These are phyloP conservation scores for Tetropium fuscum DNA, from an alignment of 2,888 invertebrate genomes.

Conservation along the genomic window DNA sequence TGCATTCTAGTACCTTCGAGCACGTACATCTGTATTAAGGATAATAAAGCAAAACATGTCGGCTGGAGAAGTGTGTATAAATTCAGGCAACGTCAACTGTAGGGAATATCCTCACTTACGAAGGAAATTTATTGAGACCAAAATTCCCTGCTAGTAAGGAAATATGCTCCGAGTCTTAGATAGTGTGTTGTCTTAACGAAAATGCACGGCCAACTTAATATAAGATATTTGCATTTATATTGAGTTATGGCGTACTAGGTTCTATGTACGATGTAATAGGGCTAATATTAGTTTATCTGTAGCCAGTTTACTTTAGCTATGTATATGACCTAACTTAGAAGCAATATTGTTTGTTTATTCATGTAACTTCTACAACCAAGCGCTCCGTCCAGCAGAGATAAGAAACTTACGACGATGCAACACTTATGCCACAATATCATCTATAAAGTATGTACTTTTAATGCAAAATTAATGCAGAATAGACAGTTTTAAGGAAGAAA, in stretches of 20 bases:
- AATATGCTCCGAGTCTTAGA: constrained; percentile 54
- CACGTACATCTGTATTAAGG: constrained; percentile 1
- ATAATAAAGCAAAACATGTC: constrained; percentile 49
- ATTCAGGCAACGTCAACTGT: constrained; percentile 30
- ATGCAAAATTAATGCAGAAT: too few species aligned
- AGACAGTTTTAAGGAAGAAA: too few species aligned
- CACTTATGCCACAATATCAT: constrained; percentile 6
- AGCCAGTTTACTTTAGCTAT: constrained; percentile 63
- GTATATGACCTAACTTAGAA: constrained; percentile 61
- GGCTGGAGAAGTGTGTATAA: constrained; percentile 43
- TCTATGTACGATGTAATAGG: constrained; percentile 60
- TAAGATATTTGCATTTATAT: constrained; percentile 67
- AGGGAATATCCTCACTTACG: constrained; percentile 30
- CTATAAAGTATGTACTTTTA: neutral
- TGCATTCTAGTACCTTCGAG: too few species aligned
- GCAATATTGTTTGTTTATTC: constrained; percentile 62
- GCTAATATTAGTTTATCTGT: constrained; percentile 65
- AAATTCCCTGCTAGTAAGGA: constrained; percentile 31
- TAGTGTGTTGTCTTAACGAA: constrained; percentile 63
- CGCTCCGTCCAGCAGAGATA: constrained; percentile 43
- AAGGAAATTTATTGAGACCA: constrained; percentile 23
- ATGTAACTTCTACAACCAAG: constrained; percentile 40
- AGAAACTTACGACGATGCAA: constrained; percentile 41
- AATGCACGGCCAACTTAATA: constrained; percentile 64
- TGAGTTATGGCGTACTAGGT: constrained; percentile 63